Evolutionary conservation across 1,140 invertebrate genomes (phyloP), one percentile per base, ranked within the genome.

Genomic region (Lanistes nyassanus): DNA sequence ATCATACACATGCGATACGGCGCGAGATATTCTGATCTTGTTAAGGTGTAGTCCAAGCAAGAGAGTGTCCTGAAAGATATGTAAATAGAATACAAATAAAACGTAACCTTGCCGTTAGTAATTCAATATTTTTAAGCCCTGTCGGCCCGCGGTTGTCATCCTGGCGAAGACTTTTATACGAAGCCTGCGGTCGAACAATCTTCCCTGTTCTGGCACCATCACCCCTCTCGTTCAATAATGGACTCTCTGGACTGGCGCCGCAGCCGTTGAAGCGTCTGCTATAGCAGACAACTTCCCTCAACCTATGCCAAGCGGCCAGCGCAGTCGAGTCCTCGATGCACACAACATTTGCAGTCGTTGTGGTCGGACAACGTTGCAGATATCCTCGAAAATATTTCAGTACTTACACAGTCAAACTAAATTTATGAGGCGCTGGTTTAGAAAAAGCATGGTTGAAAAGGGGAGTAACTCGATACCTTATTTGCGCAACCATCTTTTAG

Each of bases 401-500:
- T 79, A 29, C 67, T 47, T 53, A 37, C 56, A 55, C 51, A 71
- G 60, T 67, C 69, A 67, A 13, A 53, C 31, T 23, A 64, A 47
- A 64, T 53, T 66, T 67, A 37, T 47, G 53, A 23, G 58, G 68
- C 56, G 36, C 34, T 34, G 55, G 42, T 66, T 31, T 73, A 68
- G 37, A 42, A 65, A 75, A 69, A 68, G 70, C 65, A 75, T 68
- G 67, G n/a, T 36, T 21, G 26, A 53, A n/a, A 70, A 60, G 37
- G 53, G 21, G 37, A 56, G 77, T 75, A 78, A 78, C 64, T 69
- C 58, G 55, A 78, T 72, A 72, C 56, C 65, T 71, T 78, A 71
- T 78, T 78, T 75, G 62, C 77, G 60, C 73, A 67, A 72, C 62
- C 65, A 71, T 72, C 73, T 71, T 67, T 66, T 70, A 76, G 76